phyloP scores from a whole-genome alignment of 2,113 vertebrate species.

The Cyanistes caeruleus region DNA sequence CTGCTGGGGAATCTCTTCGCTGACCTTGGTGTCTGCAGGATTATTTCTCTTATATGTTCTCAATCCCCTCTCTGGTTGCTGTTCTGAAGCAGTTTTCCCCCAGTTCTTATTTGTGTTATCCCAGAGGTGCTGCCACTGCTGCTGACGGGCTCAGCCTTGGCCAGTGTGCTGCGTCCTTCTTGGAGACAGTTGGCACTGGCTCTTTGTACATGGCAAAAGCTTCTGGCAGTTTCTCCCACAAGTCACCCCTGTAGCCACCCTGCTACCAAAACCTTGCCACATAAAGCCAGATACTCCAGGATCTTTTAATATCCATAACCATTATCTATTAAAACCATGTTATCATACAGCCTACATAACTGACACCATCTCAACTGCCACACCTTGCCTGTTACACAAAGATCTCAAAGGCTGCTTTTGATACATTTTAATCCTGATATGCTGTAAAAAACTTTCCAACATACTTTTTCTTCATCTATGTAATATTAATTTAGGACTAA shows the following conservation, averaged over 20 bases:
- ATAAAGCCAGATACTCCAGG: neutral
- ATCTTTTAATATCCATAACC: neutral
- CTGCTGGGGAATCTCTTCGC: neutral
- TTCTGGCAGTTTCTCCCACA: neutral
- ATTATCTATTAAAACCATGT: neutral
- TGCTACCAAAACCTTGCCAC: neutral
- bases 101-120: neutral
- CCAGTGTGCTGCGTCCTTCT: accelerated
- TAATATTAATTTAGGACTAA: neutral
- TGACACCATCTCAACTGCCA: neutral
- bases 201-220: accelerated
- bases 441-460: neutral
- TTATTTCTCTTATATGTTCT: neutral
- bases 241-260: neutral
- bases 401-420: neutral
- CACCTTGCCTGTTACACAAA: neutral
- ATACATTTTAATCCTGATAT: neutral
- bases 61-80: neutral
- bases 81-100: neutral
- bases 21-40: neutral
- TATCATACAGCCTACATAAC: too few species aligned
- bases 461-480: neutral
- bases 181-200: accelerated
- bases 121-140: accelerated
- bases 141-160: neutral